Conservation (phyloP, 30 jellyfish, hydroid and myxozoan species). For the Pseudorhiza aurosa region DNA sequence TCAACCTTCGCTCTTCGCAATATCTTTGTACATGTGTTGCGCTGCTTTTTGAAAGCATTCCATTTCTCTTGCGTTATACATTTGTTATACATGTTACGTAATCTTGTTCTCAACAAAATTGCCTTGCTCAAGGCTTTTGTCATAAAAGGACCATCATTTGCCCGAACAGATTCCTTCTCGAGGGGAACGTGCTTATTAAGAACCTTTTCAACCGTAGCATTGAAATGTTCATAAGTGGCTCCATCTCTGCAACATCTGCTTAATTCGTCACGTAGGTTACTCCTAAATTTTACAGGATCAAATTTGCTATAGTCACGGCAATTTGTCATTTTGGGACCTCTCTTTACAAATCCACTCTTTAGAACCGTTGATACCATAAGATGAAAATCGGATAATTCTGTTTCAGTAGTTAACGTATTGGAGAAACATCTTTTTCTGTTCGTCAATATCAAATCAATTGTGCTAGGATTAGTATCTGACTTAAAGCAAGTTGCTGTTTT, state of each 20-base stretch:
- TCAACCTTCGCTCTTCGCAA: constrained; percentile 42
- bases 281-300: constrained; percentile 1
- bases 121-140: constrained; percentile 53
- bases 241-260: not conserved
- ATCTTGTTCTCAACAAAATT: constrained; percentile 27
- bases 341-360: constrained; percentile 8
- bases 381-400: constrained; percentile 22
- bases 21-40: constrained; percentile 18
- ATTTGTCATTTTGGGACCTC: constrained; percentile 3
- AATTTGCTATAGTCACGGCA: constrained; percentile 24
- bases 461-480: not conserved
- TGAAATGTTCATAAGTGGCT: not conserved
- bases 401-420: constrained; percentile 17
- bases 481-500: constrained; percentile 22
- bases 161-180: constrained; percentile 1
- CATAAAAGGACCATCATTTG: constrained; percentile 52
- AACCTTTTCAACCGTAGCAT: not conserved
- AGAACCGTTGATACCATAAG: not conserved
- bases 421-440: constrained; percentile 10
- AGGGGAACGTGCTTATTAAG: constrained; percentile 24
- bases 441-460: constrained; percentile 16
- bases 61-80: constrained; percentile 29
- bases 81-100: constrained; percentile 29
- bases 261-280: constrained; percentile 4
- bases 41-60: constrained; percentile 10